Percentiles rank a stretch among this genome's conserved stretches.
Evolutionary conservation across 2,888 invertebrate species (phyloP).

Genomic region (Meloe dianella): DNA sequence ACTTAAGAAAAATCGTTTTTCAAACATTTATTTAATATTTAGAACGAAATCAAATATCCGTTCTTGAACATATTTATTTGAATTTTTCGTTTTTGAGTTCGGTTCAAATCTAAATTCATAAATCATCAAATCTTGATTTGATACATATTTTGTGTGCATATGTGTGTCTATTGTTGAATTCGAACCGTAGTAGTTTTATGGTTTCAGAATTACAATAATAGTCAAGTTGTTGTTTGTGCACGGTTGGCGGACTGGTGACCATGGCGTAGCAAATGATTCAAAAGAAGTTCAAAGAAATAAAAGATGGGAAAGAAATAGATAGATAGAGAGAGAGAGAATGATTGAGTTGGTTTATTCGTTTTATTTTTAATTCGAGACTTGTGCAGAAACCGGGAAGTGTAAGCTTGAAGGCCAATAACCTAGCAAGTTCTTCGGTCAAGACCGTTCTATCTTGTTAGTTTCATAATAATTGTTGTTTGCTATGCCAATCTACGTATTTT

Average conservation of each 20-base stretch:
- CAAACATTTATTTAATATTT: not conserved
- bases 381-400: slow-evolving; percentile 47
- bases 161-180: not conserved
- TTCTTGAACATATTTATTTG: not conserved
- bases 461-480: not conserved
- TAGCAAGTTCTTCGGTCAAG: slow-evolving; percentile 50
- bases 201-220: slow-evolving; percentile 41
- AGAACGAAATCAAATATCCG: not conserved
- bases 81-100: not conserved
- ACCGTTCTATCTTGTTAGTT: slow-evolving; percentile 39
- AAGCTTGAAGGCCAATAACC: slow-evolving; percentile 53
- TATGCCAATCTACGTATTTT: not conserved
- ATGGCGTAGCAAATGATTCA: slow-evolving; percentile 51
- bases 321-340: not conserved
- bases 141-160: not conserved
- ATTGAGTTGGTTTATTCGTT: not conserved
- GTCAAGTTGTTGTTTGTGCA: slow-evolving; percentile 47
- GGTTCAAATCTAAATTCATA: not conserved
- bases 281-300: slow-evolving; percentile 44
- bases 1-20: not conserved
- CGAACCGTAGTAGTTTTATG: slow-evolving; percentile 27
- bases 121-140: not conserved
- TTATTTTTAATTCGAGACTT: not conserved
- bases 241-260: slow-evolving; percentile 48
- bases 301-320: slow-evolving; percentile 19